Base-by-base conservation (phyloP, 2,888 invertebrate genomes). In the Aquatica leii region DNA sequence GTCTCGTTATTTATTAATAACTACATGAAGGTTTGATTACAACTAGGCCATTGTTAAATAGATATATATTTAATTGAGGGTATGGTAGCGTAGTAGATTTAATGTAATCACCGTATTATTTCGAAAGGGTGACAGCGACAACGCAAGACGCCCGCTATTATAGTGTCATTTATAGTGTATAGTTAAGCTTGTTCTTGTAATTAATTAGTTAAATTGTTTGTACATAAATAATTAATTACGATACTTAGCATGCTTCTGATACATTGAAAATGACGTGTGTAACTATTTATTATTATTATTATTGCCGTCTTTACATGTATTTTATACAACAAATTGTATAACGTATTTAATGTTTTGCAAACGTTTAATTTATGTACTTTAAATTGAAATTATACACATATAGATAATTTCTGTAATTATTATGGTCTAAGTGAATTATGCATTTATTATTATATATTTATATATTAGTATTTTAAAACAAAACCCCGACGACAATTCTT, bases 121-220 rank as follows among this genome's bases (percentile, higher is more conserved):
- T 53, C 48, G 37, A 41, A 37, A 53, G 54, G 59, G 58, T 43
- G 58, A 63, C 63, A 63, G 54, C 59, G 35, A 20, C 18, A 54
- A 24, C 53, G 48, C 53, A 53, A 63, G 58, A 63, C 53, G 58
- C 54, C 63, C 17, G 50, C 59, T 53, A 54, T 63, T 63, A 53
- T 63, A 58, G 41, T 63, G 50, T 59, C 63, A 63, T 58, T 63
- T 63, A 54, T 49, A 11, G 46, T 37, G 52, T 54, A 58, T 52
- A 56, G 57, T 56, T 50, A 57, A 51, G 51, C 37, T 63, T 31
- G 54, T 58, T 63, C 41, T 40, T 37, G 41, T 58, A 63, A 59
- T 59, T 58, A 54, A 63, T 59, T 63, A 55, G 54, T 50, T 63
- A 46, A 37, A 53, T 54, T 59, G 37, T 53, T 48, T 54, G 54